phyloP scores from a whole-genome alignment of 1,140 invertebrate genomes.

The Macrobrachium nipponense region DNA sequence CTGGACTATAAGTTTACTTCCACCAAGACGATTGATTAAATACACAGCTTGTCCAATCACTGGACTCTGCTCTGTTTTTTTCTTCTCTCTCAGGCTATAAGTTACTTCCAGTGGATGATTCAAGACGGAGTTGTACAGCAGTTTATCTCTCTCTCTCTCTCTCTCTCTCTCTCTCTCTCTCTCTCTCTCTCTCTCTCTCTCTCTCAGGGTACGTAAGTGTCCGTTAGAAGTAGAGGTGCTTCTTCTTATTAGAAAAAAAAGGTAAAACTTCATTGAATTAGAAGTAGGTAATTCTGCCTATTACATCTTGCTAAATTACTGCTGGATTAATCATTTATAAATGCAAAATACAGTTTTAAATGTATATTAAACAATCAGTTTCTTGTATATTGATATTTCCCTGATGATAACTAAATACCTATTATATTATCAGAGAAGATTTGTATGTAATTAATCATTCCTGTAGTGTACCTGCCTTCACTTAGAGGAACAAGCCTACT shows the following conservation, averaged over 20 bases:
- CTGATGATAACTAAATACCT: too few species aligned
- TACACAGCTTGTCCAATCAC: not conserved
- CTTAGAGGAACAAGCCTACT: too few species aligned
- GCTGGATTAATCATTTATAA: too few species aligned
- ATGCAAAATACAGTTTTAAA: too few species aligned
- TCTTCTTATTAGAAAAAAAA: not conserved
- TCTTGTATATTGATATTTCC: too few species aligned
- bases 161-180: constrained; percentile 24
- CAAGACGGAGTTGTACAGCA: not conserved
- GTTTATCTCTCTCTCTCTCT: constrained; percentile 12
- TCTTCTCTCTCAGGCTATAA: not conserved
- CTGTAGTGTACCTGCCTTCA: too few species aligned
- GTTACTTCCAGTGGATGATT: not conserved
- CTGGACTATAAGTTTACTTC: not conserved
- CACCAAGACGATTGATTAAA: not conserved
- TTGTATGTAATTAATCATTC: too few species aligned
- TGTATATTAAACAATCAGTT: too few species aligned
- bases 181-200: constrained; percentile 28
- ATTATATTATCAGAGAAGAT: too few species aligned
- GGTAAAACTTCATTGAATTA: too few species aligned
- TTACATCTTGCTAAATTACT: too few species aligned
- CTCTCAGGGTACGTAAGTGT: not conserved
- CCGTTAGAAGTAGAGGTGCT: not conserved
- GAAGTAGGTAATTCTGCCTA: too few species aligned
- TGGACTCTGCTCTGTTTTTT: not conserved